A percentile compares a stretch with the other conserved stretches of the same genome.
Conservation (phyloP, 2,797 vertebrate genomes). For the Delichon dasypus region DNA sequence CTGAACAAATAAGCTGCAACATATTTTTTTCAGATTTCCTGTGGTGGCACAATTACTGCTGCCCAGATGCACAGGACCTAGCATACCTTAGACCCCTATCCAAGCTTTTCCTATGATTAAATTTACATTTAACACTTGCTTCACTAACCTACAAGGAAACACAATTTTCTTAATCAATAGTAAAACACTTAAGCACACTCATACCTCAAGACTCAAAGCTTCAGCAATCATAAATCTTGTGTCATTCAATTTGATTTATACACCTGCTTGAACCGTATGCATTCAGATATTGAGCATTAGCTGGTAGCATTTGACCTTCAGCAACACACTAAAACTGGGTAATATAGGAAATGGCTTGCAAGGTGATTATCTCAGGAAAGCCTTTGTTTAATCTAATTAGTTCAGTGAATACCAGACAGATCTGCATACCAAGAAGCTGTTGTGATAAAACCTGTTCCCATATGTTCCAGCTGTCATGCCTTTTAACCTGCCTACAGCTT, state of each 20-base stretch:
- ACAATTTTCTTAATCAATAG: not conserved
- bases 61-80: not conserved
- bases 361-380: conserved; percentile 84
- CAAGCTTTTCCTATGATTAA: not conserved
- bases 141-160: not conserved
- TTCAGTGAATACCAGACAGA: conserved; percentile 56
- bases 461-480: not conserved
- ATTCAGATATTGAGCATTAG: conserved; percentile 36
- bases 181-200: not conserved
- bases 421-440: conserved; percentile 29
- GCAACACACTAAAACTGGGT: conserved; percentile 57
- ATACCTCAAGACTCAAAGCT: not conserved
- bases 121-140: not conserved
- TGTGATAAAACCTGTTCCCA: not conserved
- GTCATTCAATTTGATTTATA: not conserved
- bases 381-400: conserved; percentile 84
- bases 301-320: conserved; percentile 81
- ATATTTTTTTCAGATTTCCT: not conserved
- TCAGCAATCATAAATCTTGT: not conserved
- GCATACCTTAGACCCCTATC: not conserved
- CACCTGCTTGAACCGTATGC: not conserved
- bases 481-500: not conserved
- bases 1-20: not conserved
- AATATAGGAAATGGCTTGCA: conserved; percentile 70
- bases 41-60: not conserved